Percentiles rank a stretch among this genome's conserved stretches.
These are phyloP conservation scores for Pammene aurita DNA, from an alignment of 2,888 invertebrate species.

Conservation along the genomic window DNA sequence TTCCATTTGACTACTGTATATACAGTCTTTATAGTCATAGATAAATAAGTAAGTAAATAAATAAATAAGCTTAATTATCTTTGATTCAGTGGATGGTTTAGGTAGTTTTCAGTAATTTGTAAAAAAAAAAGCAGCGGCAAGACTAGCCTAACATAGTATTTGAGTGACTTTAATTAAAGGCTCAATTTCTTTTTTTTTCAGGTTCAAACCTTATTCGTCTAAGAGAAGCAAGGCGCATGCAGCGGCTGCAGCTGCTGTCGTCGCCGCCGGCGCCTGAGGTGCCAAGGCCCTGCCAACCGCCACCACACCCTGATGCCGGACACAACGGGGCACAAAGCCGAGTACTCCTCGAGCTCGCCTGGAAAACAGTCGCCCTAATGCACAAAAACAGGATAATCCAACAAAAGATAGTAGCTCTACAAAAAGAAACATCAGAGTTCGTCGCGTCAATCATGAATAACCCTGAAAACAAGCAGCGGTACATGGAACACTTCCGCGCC, in stretches of 20 bases:
- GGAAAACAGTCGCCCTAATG: slow-evolving; percentile 85
- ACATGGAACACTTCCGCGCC: slow-evolving; percentile 60
- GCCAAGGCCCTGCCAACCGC: slow-evolving; percentile 42
- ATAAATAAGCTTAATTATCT: no score
- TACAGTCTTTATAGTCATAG: no score
- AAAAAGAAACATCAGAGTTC: slow-evolving; percentile 85
- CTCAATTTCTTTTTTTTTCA: slow-evolving; percentile 57
- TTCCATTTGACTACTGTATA: no score
- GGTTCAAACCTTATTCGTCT: slow-evolving; percentile 65
- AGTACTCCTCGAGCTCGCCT: slow-evolving; percentile 84
- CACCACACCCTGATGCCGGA: slow-evolving; percentile 42
- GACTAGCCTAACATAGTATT: no score
- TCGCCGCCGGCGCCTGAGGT: slow-evolving; percentile 48
- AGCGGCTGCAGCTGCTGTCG: slow-evolving; percentile 60
- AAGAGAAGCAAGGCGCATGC: slow-evolving; percentile 69
- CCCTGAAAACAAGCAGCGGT: slow-evolving; percentile 70
- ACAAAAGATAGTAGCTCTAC: slow-evolving; percentile 83
- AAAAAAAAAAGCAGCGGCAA: no score
- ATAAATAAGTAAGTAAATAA: no score
- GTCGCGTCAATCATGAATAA: slow-evolving; percentile 84
- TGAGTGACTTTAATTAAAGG: not conserved
- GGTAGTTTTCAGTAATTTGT: no score
- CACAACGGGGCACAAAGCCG: slow-evolving; percentile 68
- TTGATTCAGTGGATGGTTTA: no score
- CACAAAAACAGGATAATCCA: slow-evolving; percentile 85